Percentiles rank a stretch among this genome's conserved stretches.
These are phyloP conservation scores for Apaloderma vittatum DNA, from an alignment of 2,113 vertebrate species.

Conservation along the genomic window DNA sequence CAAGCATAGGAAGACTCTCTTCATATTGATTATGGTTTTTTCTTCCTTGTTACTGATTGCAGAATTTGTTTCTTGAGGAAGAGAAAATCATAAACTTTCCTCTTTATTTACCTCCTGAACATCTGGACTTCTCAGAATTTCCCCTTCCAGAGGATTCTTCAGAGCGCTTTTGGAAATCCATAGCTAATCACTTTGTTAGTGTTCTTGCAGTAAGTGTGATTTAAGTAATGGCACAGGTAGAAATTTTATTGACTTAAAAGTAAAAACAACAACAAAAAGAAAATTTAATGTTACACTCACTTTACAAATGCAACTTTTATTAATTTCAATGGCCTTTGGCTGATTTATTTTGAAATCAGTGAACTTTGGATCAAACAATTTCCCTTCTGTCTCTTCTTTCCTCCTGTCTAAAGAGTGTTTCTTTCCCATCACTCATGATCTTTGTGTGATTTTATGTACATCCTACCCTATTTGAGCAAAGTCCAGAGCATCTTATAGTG, in stretches of 20 bases:
- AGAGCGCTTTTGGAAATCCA: constrained; percentile 25
- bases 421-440: not conserved
- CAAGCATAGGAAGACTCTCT: constrained; percentile 42
- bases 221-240: not conserved
- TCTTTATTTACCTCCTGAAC: not conserved
- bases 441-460: not conserved
- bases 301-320: not conserved
- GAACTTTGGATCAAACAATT: not conserved
- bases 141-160: constrained; percentile 15
- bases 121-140: constrained; percentile 42
- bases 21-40: constrained; percentile 54
- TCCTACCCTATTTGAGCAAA: not conserved
- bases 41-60: constrained; percentile 51
- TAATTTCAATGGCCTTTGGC: not conserved
- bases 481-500: constrained; percentile 20
- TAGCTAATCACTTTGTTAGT: not conserved
- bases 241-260: not conserved
- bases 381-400: not conserved
- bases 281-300: not conserved
- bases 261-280: not conserved
- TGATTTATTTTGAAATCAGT: not conserved
- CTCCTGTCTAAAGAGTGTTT: not conserved
- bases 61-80: constrained; percentile 64
- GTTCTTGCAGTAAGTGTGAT: not conserved
- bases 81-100: constrained; percentile 12